phyloP scores from a whole-genome alignment of 2,888 invertebrate genomes.

The Synanthedon formicaeformis region DNA sequence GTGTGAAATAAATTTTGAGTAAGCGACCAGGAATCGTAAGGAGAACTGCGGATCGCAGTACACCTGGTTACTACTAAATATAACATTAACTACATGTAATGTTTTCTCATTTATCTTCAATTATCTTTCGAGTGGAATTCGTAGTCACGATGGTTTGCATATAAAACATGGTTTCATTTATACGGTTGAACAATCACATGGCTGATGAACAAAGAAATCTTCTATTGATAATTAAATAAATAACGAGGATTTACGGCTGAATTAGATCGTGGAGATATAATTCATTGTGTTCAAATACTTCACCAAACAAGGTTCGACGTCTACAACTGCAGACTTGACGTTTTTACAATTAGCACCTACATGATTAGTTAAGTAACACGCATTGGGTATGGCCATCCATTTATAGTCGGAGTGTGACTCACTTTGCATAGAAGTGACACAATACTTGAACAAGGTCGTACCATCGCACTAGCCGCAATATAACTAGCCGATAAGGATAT shows the following conservation, averaged over 20 bases:
- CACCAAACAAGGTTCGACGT: background rate
- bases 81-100: no score
- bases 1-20: no score
- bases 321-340: background rate
- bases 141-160: no score
- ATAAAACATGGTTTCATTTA: no score
- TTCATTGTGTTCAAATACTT: background rate
- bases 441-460: constrained; percentile 10
- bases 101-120: no score
- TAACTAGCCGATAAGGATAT: background rate
- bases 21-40: no score
- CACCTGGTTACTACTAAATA: no score
- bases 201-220: background rate
- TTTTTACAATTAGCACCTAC: constrained; percentile 1
- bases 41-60: no score
- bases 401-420: constrained; percentile 23
- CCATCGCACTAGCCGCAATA: background rate
- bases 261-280: background rate
- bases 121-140: no score
- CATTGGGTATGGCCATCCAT: constrained; percentile 5
- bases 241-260: no score
- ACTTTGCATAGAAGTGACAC: constrained; percentile 28
- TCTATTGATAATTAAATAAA: background rate
- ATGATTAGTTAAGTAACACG: constrained; percentile 1
- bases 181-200: no score